Conservation (phyloP, 2,888 invertebrate species). For the Macaria liturata region DNA sequence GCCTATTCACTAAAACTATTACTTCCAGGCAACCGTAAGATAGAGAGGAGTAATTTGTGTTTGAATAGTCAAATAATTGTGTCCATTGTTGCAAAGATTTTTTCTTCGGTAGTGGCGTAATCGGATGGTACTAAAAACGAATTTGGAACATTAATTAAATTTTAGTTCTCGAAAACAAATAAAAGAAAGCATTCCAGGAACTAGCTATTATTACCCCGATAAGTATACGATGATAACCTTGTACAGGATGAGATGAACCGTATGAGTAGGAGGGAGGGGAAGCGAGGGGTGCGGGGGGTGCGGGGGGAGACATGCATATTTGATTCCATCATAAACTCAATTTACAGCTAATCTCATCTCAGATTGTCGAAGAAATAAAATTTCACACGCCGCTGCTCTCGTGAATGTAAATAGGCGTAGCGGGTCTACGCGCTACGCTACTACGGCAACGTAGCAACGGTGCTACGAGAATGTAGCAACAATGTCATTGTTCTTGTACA, state of each 20-base stretch:
- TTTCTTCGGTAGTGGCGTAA: too few relatives aligned
- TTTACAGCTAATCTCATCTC: slow-evolving; percentile 81
- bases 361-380: slow-evolving; percentile 83
- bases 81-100: too few relatives aligned
- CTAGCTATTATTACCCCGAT: slow-evolving; percentile 23
- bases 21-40: too few relatives aligned
- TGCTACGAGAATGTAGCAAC: neutral
- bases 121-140: too few relatives aligned
- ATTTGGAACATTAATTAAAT: too few relatives aligned
- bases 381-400: slow-evolving; percentile 75
- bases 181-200: too few relatives aligned
- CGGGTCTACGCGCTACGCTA: slow-evolving; percentile 18
- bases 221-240: slow-evolving; percentile 56
- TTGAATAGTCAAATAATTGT: too few relatives aligned
- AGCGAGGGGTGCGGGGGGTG: neutral
- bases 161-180: too few relatives aligned
- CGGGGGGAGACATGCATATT: slow-evolving; percentile 67
- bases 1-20: too few relatives aligned
- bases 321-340: slow-evolving; percentile 80
- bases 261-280: slow-evolving; percentile 47
- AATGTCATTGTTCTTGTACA: too few relatives aligned
- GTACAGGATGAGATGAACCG: slow-evolving; percentile 66
- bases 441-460: slow-evolving; percentile 3
- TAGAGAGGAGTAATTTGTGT: too few relatives aligned
- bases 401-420: slow-evolving; percentile 68